Conservation (phyloP, 2,113 vertebrate genomes). For the Phaethornis superciliosus region DNA sequence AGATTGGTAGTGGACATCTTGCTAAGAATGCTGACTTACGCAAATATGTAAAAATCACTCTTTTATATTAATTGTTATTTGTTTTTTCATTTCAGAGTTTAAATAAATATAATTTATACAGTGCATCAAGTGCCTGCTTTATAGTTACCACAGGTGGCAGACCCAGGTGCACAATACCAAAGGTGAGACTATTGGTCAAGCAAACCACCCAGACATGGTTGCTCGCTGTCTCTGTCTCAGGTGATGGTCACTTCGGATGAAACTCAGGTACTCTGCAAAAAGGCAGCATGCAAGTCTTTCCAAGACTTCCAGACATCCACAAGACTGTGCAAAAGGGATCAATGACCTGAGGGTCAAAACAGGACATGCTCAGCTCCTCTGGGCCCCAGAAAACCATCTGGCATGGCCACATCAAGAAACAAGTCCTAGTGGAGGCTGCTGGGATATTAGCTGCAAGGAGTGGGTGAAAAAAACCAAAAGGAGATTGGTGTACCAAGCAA, state of each 20-base stretch:
- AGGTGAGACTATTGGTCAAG: neutral
- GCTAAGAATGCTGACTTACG: neutral
- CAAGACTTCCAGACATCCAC: neutral
- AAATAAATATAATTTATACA: neutral
- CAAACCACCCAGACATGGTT: neutral
- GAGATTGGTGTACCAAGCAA: neutral
- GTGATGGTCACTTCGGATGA: neutral
- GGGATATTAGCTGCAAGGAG: neutral
- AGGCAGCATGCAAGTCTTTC: neutral
- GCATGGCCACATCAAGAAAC: neutral
- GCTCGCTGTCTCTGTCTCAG: neutral
- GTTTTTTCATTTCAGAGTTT: neutral
- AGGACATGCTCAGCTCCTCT: neutral
- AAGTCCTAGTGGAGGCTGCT: neutral
- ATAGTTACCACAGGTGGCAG: neutral
- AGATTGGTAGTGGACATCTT: neutral
- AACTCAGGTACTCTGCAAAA: neutral
- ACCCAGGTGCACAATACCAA: neutral
- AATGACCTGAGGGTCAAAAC: neutral
- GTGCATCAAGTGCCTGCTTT: neutral
- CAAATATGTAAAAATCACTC: neutral
- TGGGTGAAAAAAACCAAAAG: neutral
- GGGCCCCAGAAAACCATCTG: rapidly evolving
- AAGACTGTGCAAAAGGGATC: neutral
- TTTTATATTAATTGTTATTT: neutral